Evolutionary conservation across 2,113 vertebrate species (phyloP).

Genomic region (Vimba vimba): DNA sequence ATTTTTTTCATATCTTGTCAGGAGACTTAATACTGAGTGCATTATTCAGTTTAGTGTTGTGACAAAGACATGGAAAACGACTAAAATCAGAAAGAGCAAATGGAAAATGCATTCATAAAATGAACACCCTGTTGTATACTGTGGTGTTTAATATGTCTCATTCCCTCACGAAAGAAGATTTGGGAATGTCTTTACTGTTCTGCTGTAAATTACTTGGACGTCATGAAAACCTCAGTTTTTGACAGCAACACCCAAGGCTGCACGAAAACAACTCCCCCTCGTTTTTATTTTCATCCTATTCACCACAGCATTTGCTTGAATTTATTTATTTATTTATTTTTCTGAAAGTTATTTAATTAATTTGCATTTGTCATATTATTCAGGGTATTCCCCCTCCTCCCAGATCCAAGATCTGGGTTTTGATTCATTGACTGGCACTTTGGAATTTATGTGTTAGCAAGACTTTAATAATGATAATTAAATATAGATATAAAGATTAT

Average conservation of each 20-base stretch:
- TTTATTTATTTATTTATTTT: slow-evolving; percentile 7
- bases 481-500: background rate
- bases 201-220: slow-evolving; percentile 25
- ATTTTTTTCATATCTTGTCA: background rate
- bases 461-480: background rate
- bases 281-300: slow-evolving; percentile 39
- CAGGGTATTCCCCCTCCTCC: background rate
- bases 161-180: slow-evolving; percentile 42
- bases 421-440: background rate
- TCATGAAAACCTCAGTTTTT: slow-evolving; percentile 44
- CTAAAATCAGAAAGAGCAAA: slow-evolving; percentile 15
- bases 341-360: slow-evolving; percentile 2
- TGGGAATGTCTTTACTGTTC: slow-evolving; percentile 33
- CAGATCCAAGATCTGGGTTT: background rate
- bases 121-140: slow-evolving; percentile 39
- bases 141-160: slow-evolving; percentile 47
- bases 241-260: slow-evolving; percentile 61
- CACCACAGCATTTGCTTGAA: slow-evolving; percentile 10
- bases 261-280: slow-evolving; percentile 58
- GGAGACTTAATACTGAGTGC: background rate
- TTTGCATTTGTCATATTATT: background rate
- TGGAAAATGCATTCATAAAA: slow-evolving; percentile 34
- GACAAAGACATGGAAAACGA: slow-evolving; percentile 3
- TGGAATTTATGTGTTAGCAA: background rate
- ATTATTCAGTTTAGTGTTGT: background rate